Conservation (phyloP, 2,113 vertebrate genomes). For the Papio anubis region DNA sequence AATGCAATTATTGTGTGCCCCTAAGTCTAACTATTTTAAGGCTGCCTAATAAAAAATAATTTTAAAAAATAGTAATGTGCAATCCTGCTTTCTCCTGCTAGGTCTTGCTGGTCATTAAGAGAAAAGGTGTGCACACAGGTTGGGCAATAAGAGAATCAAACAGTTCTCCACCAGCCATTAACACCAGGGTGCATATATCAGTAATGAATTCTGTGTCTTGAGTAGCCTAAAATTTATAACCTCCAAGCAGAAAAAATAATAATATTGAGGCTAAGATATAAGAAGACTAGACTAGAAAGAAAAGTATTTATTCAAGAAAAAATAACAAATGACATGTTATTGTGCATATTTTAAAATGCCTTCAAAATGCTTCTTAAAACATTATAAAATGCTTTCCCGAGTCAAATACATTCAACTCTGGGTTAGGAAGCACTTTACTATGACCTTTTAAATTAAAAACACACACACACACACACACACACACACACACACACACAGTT, state of each 20-base stretch:
- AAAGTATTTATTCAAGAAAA: not conserved
- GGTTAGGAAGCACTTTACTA: not conserved
- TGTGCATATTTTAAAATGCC: not conserved
- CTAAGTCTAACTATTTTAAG: conserved; percentile 40
- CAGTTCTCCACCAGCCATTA: not conserved
- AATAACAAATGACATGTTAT: not conserved
- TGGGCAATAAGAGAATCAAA: not conserved
- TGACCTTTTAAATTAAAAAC: not conserved
- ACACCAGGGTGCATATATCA: not conserved
- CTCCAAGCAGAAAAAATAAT: not conserved
- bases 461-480: too few species aligned
- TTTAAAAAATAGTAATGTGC: not conserved
- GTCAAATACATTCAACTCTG: not conserved
- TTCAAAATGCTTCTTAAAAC: not conserved
- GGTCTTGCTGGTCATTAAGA: not conserved
- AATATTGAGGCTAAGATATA: not conserved
- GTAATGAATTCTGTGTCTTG: not conserved
- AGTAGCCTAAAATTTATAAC: not conserved
- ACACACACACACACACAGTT: not conserved
- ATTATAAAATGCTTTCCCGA: not conserved
- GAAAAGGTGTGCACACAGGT: not conserved
- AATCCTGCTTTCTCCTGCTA: not conserved
- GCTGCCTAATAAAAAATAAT: not conserved
- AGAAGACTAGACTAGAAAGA: not conserved
- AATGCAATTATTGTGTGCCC: conserved; percentile 28